These are phyloP conservation scores for Cordylochernes scorpioides DNA, from an alignment of 2,888 invertebrate species.

Conservation along the genomic window DNA sequence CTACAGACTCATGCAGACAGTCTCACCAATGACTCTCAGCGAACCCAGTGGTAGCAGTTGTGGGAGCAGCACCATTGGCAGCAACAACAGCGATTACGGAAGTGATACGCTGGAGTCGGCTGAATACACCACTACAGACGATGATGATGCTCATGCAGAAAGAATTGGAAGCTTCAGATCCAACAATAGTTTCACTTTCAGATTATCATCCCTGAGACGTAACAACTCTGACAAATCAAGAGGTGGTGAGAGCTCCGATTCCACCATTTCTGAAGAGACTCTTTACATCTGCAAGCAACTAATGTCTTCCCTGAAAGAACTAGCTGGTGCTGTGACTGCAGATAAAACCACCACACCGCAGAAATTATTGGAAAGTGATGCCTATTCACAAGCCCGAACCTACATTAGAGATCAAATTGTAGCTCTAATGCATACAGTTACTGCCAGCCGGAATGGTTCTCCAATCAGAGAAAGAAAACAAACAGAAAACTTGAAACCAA, in stretches of 20 bases:
- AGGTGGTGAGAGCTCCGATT: slow-evolving; percentile 5
- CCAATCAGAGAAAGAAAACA: slow-evolving; percentile 1
- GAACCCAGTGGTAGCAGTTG: slow-evolving; percentile 7
- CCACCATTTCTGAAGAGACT: slow-evolving; percentile 35
- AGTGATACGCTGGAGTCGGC: slow-evolving; percentile 14
- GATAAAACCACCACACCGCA: slow-evolving; percentile 2
- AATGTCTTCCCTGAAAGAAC: slow-evolving; percentile 38
- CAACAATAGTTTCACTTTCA: slow-evolving; percentile 3
- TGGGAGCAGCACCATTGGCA: slow-evolving; percentile 12
- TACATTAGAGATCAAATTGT: slow-evolving; percentile 14
- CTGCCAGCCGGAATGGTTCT: slow-evolving; percentile 4
- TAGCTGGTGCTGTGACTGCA: slow-evolving; percentile 8
- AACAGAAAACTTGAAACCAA: not conserved
- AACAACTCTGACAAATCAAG: slow-evolving; percentile 1
- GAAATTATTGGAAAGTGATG: too few species aligned
- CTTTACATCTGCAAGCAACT: slow-evolving; percentile 58
- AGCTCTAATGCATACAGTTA: slow-evolving; percentile 14
- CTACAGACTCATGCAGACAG: slow-evolving; percentile 10
- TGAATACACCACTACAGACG: slow-evolving; percentile 11
- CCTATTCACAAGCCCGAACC: slow-evolving; percentile 8
- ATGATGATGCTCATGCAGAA: slow-evolving; percentile 8
- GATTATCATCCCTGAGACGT: slow-evolving; percentile 2
- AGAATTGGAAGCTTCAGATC: slow-evolving; percentile 2
- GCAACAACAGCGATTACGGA: slow-evolving; percentile 15
- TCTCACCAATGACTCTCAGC: slow-evolving; percentile 9